These are phyloP conservation scores for Lydus trimaculatus DNA, from an alignment of 2,888 invertebrate genomes.

Conservation along the genomic window DNA sequence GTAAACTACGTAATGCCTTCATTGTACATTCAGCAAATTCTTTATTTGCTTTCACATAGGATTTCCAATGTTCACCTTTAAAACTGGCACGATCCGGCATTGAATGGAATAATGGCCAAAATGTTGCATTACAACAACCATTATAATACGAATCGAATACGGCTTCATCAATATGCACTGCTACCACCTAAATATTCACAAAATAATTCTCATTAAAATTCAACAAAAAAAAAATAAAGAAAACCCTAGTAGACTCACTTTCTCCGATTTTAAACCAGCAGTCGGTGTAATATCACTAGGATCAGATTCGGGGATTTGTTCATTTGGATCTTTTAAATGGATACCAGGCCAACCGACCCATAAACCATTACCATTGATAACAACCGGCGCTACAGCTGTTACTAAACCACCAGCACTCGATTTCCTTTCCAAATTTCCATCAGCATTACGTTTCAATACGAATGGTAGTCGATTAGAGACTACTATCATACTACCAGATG, in stretches of 20 bases:
- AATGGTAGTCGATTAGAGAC: slow-evolving; percentile 92
- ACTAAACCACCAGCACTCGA: slow-evolving; percentile 92
- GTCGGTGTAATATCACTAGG: slow-evolving; percentile 87
- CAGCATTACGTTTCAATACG: slow-evolving; percentile 78
- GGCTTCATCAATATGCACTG: slow-evolving; percentile 77
- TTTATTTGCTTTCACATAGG: slow-evolving; percentile 80
- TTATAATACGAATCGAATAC: slow-evolving; percentile 90
- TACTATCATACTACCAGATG: slow-evolving; percentile 81
- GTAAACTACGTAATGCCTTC: slow-evolving; percentile 66
- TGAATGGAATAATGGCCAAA: slow-evolving; percentile 92
- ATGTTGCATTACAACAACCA: slow-evolving; percentile 90
- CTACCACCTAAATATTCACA: slow-evolving; percentile 70
- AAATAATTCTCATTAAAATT: no score
- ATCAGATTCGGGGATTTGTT: slow-evolving; percentile 86
- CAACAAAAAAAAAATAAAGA: no score
- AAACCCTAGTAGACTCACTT: slow-evolving; percentile 70
- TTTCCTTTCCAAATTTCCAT: slow-evolving; percentile 78
- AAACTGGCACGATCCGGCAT: slow-evolving; percentile 91
- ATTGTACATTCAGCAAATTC: slow-evolving; percentile 84
- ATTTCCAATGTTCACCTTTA: slow-evolving; percentile 82
- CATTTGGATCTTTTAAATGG: slow-evolving; percentile 77
- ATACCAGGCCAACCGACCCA: slow-evolving; percentile 95
- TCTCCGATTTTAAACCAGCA: slow-evolving; percentile 82
- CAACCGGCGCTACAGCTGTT: slow-evolving; percentile 90
- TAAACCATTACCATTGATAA: slow-evolving; percentile 81